Conservation (phyloP, 2,113 vertebrate genomes). For the Pholis gunnellus region DNA sequence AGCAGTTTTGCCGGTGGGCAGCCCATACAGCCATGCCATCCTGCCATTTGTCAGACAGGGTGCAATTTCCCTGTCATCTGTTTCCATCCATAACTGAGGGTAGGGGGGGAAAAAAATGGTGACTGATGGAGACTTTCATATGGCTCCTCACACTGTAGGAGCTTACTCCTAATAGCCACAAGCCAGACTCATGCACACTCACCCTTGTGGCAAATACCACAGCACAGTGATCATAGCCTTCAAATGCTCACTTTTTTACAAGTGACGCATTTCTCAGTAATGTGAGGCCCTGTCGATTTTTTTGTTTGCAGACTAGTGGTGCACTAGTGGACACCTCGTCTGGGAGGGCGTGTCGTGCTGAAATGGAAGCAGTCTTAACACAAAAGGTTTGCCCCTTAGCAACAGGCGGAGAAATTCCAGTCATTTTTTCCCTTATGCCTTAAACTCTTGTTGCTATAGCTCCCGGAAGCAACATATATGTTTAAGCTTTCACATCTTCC, state of each 20-base stretch:
- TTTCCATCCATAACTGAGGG: constrained; percentile 72
- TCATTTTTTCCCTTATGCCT: constrained; percentile 38
- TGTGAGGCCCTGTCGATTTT: constrained; percentile 47
- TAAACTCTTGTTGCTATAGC: constrained; percentile 44
- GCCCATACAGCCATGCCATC: constrained; percentile 68
- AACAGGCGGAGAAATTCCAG: constrained; percentile 56
- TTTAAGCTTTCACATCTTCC: constrained; percentile 8
- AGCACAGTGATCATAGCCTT: constrained; percentile 41
- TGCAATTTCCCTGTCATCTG: constrained; percentile 77
- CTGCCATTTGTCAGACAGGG: constrained; percentile 77
- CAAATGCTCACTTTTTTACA: constrained; percentile 58
- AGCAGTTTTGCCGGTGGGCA: constrained; percentile 75
- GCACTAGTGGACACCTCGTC: constrained; percentile 32
- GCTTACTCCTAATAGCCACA: constrained; percentile 33
- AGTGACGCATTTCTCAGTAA: constrained; percentile 72
- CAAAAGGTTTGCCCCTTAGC: constrained; percentile 47
- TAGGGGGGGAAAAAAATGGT: constrained; percentile 45
- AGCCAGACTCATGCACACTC: constrained; percentile 39
- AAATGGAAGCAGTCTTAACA: constrained; percentile 57
- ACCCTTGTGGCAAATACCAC: constrained; percentile 67
- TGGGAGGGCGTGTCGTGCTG: constrained; percentile 43
- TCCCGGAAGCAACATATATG: constrained; percentile 28
- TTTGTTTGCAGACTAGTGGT: constrained; percentile 40
- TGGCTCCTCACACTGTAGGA: constrained; percentile 32
- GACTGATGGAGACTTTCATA: constrained; percentile 68